Conservation (phyloP, 53 echinoderm and acorn worm genomes). For the Holothuria scabra region DNA sequence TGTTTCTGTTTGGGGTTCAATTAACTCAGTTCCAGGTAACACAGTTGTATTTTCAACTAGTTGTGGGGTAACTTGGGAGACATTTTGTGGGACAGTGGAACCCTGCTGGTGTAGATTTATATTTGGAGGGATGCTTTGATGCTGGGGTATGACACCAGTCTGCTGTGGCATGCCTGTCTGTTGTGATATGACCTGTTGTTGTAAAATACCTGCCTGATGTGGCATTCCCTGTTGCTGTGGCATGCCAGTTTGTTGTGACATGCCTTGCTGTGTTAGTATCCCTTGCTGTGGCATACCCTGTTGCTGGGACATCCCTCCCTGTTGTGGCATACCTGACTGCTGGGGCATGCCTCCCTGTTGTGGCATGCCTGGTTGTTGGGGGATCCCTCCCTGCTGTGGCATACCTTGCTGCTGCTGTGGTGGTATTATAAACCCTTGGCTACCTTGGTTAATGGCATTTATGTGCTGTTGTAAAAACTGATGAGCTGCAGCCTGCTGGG, state of each 20-base stretch:
- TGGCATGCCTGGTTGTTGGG: constrained; percentile 18
- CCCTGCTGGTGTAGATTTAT: constrained; percentile 13
- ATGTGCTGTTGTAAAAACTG: constrained; percentile 24
- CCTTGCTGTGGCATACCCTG: background rate
- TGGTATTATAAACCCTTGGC: constrained; percentile 22
- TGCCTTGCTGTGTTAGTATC: no score
- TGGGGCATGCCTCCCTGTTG: constrained; percentile 14
- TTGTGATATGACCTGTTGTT: no score
- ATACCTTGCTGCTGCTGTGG: constrained; percentile 52
- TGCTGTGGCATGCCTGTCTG: constrained; percentile 40
- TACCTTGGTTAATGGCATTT: background rate
- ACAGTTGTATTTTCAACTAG: constrained; percentile 1
- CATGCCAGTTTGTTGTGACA: constrained; percentile 21
- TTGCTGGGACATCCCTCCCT: constrained; percentile 19
- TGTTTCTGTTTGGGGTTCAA: no score
- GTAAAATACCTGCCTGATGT: background rate
- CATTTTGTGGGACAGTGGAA: constrained; percentile 26
- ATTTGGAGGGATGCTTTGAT: constrained; percentile 3
- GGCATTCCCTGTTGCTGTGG: constrained; percentile 25
- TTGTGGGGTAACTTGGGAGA: constrained; percentile 46
- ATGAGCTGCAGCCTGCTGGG: constrained; percentile 10
- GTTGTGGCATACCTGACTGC: constrained; percentile 18
- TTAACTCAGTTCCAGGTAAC: no score
- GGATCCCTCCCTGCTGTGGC: constrained; percentile 8
- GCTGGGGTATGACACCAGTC: background rate